Evolutionary conservation across 2,888 invertebrate species (phyloP), one percentile per base, ranked within the genome.

Genomic region (Amiota mariae): DNA sequence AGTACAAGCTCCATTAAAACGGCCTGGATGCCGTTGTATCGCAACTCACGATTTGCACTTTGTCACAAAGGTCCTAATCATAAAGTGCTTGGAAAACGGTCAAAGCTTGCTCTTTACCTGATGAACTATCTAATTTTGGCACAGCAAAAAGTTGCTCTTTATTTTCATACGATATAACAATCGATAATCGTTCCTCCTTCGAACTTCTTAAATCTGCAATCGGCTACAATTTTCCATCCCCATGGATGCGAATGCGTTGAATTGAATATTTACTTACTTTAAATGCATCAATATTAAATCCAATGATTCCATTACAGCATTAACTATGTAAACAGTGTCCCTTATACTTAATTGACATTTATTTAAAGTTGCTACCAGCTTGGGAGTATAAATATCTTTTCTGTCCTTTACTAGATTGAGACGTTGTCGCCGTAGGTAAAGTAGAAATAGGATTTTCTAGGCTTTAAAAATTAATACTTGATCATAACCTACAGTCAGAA

Each of bases 181-280:
- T 77, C 56, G 80, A 81, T 46, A 82, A 72, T 76, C 86, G 81
- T 85, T 87, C 85, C 86, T 76, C 74, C 70, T 76, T 75, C 9
- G 15, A 68, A 18, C 48, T 74, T 63, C 71, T 36, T 18, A 24
- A 70, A 72, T 68, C 79, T 54, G 84, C 68, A 68, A 68, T 84
- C 63, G 82, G 84, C 73, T 86, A 86, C 49, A 86, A 71, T 82
- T 87, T 87, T 10, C 86, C 48, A 66, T 66, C 85, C 84, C 84
- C 87, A 70, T 86, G 84, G 73, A 86, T 73, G 20, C 76, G 81
- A 76, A 83, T 78, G 64, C 81, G 70, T 78, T 85, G 82, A 80
- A 86, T 82, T 15, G 81, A 81, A 20, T 81, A 81, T 71, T 82
- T 82, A n/a, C n/a, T n/a, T n/a, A n/a, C n/a, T n/a, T n/a, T n/a